Evolutionary conservation across 2,797 vertebrate genomes (phyloP), one percentile per base, ranked within the genome.

Genomic region (Siniperca scherzeri): DNA sequence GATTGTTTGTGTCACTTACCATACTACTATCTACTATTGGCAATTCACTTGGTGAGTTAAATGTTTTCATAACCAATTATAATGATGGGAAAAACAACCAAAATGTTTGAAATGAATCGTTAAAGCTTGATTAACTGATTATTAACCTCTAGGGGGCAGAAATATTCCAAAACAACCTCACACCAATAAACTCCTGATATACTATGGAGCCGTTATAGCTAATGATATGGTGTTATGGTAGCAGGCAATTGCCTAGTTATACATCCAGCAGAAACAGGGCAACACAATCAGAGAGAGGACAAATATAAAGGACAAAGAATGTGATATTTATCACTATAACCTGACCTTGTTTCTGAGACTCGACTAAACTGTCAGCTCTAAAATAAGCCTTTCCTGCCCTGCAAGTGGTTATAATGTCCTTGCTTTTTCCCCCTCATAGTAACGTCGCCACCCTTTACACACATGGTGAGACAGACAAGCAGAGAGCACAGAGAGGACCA

Each of bases 401-500:
- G 65, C 56, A 75, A 77, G 19, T 67, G 61, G 48, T 66, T 27
- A 13, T 33, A 73, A 71, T 7, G 74, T 57, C 84, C 68, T 66
- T 71, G 75, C 50, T 61, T 36, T 68, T 73, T 27, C 22, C 42
- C 22, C 42, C 19, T 69, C 48, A 40, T 33, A 21, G 84, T 55
- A 82, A 77, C 46, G n/a, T 68, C 53, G 70, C 64, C 42, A 67
- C n/a, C 67, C 79, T 80, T 67, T 55, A 30, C 65, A 70, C 42
- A 77, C 68, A 56, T 13, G 48, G 50, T 48, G 80, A 80, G 67
- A 50, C 70, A 73, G 77, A 70, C 56, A 42, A n/a, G 55, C 59
- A 70, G 53, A 71, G 78, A 86, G 82, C 77, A 72, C 74, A 77
- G 53, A 59, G 62, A 71, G 74, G 80, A 80, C 83, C 64, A 17